Evolutionary conservation across 2,797 vertebrate genomes (phyloP), one percentile per base, ranked within the genome.

Genomic region (Margarornis squamiger): DNA sequence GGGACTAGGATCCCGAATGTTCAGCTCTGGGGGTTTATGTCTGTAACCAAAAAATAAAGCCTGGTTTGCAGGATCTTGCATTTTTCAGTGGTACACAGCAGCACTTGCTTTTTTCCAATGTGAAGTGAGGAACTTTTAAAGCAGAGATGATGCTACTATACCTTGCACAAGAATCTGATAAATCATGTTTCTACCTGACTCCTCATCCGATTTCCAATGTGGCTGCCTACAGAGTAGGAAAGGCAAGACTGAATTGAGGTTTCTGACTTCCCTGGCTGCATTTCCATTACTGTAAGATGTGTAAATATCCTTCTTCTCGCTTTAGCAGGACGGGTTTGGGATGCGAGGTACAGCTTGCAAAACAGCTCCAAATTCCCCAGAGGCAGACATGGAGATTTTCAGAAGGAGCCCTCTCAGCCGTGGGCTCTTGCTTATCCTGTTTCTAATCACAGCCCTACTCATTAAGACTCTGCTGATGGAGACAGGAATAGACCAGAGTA

Each of bases 401-500:
- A 34, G 55, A 76, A 38, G 29, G 23, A 82, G 30, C 38, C n/a
- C 29, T 89, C 59, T 49, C 65, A 61, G 26, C 55, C 7, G 1
- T 20, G 30, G 62, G 24, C n/a, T 80, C 24, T 41, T 59, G 34
- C 38, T 93, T 83, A 93, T 80, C 82, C 72, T 46, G 52, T 38
- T 80, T 14, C 3, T 88, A 90, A 88, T 71, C 62, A 54, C 1
- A 1, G 72, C 49, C 12, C 0, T 54, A 72, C 34, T 36, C 39
- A 14, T 59, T 79, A 92, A 91, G 81, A 79, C 55, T 45, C 52
- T 57, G 67, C 45, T 4, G 13, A 54, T 0, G 0, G 65, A 87
- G 70, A 79, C 79, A 88, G 82, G 62, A 93, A 97, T 81, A 95
- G 76, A 88, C 23, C 49, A 43, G 49, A 43, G 12, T 86, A 90